phyloP scores from a whole-genome alignment of 2,113 vertebrate genomes.

The Cinclus mexicanus region DNA sequence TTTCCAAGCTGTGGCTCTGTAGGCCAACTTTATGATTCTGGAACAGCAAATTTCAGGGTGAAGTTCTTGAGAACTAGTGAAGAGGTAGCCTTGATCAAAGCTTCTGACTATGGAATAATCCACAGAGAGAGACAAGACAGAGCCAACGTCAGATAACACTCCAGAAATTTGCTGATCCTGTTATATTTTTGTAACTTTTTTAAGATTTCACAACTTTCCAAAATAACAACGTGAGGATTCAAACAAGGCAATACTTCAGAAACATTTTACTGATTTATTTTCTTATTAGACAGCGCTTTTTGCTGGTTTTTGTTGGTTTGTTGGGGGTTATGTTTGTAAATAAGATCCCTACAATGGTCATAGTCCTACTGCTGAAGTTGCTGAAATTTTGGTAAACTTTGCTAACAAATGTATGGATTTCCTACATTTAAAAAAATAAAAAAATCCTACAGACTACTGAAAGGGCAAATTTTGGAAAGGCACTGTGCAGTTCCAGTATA shows the following conservation, averaged over 20 bases:
- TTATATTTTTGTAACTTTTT: background rate
- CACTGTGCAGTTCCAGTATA: background rate
- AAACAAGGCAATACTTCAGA: background rate
- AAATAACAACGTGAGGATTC: background rate
- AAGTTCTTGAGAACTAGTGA: slow-evolving; percentile 1
- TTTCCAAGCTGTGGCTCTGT: background rate
- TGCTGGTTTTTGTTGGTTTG: background rate
- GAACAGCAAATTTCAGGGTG: background rate
- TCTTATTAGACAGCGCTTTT: background rate
- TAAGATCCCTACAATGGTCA: background rate
- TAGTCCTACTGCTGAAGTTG: background rate
- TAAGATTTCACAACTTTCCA: background rate
- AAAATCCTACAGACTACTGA: background rate
- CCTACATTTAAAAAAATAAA: background rate
- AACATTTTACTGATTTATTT: background rate
- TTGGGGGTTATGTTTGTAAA: background rate
- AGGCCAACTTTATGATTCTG: background rate
- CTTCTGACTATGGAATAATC: background rate
- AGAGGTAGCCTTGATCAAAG: background rate
- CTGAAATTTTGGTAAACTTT: background rate
- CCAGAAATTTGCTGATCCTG: background rate
- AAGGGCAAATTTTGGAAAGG: background rate
- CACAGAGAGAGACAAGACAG: background rate
- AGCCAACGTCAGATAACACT: background rate
- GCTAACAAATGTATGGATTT: background rate